Evolutionary conservation across 1,140 invertebrate species (phyloP).

Genomic region (Drosophila pseudoananassae): DNA sequence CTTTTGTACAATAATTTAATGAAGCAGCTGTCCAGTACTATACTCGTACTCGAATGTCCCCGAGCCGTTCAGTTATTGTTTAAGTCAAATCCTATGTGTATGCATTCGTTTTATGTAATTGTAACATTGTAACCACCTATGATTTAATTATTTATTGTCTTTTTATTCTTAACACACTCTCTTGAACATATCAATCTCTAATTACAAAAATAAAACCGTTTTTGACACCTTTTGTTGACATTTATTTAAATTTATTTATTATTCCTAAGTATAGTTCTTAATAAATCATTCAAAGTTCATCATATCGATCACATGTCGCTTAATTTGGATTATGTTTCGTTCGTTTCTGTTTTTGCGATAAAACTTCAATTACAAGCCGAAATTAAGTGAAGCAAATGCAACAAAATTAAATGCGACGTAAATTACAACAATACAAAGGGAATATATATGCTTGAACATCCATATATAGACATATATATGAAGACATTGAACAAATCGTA

Average conservation of each 20-base stretch:
- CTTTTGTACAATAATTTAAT: constrained; percentile 74
- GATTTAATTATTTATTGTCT: constrained; percentile 59
- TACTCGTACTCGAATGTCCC: constrained; percentile 9
- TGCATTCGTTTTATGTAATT: constrained; percentile 25
- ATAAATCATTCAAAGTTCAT: constrained; percentile 9
- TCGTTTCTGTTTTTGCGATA: constrained; percentile 23
- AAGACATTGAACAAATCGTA: constrained; percentile 84
- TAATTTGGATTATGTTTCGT: constrained; percentile 15
- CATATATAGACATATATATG: constrained; percentile 66
- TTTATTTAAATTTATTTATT: constrained; percentile 2
- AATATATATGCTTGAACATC: constrained; percentile 56
- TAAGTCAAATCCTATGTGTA: constrained; percentile 47
- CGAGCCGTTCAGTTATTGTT: constrained; percentile 25
- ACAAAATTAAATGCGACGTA: constrained; percentile 61
- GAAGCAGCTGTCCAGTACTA: constrained; percentile 29
- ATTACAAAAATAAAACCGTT: constrained; percentile 66
- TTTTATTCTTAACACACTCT: constrained; percentile 45
- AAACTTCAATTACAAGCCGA: constrained; percentile 48
- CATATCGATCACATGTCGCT: constrained; percentile 12
- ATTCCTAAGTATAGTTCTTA: background rate
- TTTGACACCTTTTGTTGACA: constrained; percentile 65
- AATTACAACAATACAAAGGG: constrained; percentile 71
- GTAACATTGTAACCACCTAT: constrained; percentile 48
- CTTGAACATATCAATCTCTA: constrained; percentile 61
- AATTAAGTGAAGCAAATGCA: constrained; percentile 50